Evolutionary conservation across 2,113 vertebrate species (phyloP).

Genomic region (Hiodon tergisus): DNA sequence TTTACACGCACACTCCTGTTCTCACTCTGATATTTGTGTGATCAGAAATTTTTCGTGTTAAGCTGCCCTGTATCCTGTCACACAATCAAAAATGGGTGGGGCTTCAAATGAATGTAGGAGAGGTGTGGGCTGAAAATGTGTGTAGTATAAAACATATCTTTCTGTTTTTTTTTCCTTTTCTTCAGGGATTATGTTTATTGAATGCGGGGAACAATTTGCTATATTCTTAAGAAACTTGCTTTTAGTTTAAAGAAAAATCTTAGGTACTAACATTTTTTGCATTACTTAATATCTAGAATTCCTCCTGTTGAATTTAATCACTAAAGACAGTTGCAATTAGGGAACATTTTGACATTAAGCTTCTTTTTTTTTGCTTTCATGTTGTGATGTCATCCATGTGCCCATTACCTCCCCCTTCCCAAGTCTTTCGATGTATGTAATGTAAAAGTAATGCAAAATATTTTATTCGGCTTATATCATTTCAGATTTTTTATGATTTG

Average conservation of each 20-base stretch:
- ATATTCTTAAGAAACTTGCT: slow-evolving; percentile 40
- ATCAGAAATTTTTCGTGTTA: slow-evolving; percentile 40
- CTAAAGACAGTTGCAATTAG: slow-evolving; percentile 51
- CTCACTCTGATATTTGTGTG: slow-evolving; percentile 39
- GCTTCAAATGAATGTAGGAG: slow-evolving; percentile 61
- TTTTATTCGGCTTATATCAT: slow-evolving; percentile 27
- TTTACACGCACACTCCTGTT: slow-evolving; percentile 41
- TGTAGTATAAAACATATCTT: slow-evolving; percentile 26
- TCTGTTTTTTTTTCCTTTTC: slow-evolving; percentile 27
- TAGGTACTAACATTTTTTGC: no score
- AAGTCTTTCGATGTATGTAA: slow-evolving; percentile 33
- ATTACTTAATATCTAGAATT: slow-evolving; percentile 30
- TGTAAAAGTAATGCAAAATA: slow-evolving; percentile 34
- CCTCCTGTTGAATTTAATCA: slow-evolving; percentile 53
- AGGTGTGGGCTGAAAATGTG: slow-evolving; percentile 45
- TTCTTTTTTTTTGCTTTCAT: slow-evolving; percentile 32
- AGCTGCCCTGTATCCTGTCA: slow-evolving; percentile 44
- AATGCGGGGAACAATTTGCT: not conserved
- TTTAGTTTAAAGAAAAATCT: slow-evolving; percentile 3
- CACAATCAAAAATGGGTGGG: slow-evolving; percentile 34
- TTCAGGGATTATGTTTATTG: slow-evolving; percentile 8
- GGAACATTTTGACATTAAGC: not conserved
- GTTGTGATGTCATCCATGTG: slow-evolving; percentile 30
- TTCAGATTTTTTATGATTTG: slow-evolving; percentile 28
- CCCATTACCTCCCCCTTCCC: slow-evolving; percentile 30